phyloP scores from a whole-genome alignment of 2,113 vertebrate species.

The Eclectus roratus region DNA sequence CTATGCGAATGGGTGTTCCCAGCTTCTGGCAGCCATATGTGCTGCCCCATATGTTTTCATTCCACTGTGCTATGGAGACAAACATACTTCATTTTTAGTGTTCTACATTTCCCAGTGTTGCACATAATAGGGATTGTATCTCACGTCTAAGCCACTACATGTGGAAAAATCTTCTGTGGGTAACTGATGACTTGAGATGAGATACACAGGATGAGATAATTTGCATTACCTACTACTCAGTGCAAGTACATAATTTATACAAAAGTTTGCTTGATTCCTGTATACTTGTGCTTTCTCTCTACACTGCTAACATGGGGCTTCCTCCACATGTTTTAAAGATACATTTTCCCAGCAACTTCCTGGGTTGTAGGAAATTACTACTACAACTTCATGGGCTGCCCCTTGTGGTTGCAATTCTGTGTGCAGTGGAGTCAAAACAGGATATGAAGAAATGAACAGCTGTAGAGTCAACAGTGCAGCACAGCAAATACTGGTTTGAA shows the following conservation, averaged over 20 bases:
- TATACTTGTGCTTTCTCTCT: neutral
- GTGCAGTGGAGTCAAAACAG: neutral
- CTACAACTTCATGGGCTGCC: neutral
- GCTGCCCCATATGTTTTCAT: conserved; percentile 53
- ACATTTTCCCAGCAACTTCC: neutral
- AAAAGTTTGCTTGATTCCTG: neutral
- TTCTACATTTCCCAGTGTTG: neutral
- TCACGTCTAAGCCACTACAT: neutral
- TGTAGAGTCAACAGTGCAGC: neutral
- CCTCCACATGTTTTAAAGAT: neutral
- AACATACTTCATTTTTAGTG: conserved; percentile 34
- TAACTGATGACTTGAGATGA: neutral
- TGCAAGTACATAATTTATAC: neutral
- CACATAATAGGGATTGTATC: neutral
- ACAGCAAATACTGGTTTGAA: neutral
- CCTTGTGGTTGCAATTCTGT: neutral
- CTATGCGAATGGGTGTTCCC: conserved; percentile 23
- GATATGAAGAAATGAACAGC: neutral
- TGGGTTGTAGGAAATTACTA: neutral
- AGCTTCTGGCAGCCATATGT: conserved; percentile 33
- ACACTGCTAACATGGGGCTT: neutral
- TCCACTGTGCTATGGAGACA: conserved; percentile 17
- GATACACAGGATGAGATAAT: neutral
- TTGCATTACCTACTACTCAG: neutral
- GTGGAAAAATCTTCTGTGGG: neutral